phyloP scores from a whole-genome alignment of 2,113 vertebrate species.

The Xenus cinereus region DNA sequence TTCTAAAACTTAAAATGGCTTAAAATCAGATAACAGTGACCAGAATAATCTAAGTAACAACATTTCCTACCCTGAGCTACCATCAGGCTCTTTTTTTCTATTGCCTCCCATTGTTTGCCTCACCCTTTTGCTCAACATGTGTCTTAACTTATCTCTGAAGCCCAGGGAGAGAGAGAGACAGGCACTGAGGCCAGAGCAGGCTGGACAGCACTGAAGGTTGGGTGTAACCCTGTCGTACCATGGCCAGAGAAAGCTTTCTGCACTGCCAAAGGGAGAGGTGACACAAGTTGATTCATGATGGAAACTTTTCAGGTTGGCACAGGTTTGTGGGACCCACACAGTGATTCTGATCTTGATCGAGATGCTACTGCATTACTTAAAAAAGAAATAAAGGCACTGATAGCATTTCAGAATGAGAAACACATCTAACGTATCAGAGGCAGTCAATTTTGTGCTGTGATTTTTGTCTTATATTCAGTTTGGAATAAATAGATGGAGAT shows the following conservation, averaged over 20 bases:
- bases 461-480: not conserved
- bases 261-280: not conserved
- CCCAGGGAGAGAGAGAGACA: not conserved
- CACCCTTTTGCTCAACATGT: not conserved
- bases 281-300: not conserved
- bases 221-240: not conserved
- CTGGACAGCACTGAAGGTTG: not conserved
- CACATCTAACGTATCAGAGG: not conserved
- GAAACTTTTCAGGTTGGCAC: not conserved
- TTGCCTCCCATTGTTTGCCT: not conserved
- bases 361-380: not conserved
- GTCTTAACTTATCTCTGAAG: not conserved
- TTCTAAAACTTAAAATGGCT: not conserved
- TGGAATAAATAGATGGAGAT: conserved; percentile 21
- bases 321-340: not conserved
- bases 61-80: not conserved
- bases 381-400: not conserved
- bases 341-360: not conserved
- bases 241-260: not conserved
- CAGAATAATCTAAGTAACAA: not conserved
- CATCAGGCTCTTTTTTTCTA: not conserved
- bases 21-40: conserved; percentile 19
- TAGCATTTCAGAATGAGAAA: not conserved
- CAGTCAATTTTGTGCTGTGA: not conserved
- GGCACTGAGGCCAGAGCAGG: not conserved